Percentiles rank a stretch among this genome's conserved stretches.
phyloP scores from a whole-genome alignment of 2,797 vertebrate species.

The Myotis pilosus region DNA sequence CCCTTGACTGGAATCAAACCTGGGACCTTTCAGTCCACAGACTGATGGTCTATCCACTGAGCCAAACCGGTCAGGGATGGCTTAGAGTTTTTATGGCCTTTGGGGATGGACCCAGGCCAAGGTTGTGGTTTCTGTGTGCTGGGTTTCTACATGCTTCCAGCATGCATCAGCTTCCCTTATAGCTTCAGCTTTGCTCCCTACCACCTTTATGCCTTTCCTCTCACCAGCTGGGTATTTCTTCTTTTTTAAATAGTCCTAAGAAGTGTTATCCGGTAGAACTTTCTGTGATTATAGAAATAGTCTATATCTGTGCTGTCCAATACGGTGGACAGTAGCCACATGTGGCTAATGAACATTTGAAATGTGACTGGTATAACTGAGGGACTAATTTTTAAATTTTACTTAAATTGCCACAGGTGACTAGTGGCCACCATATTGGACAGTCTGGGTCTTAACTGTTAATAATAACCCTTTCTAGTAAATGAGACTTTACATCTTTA shows the following conservation, averaged over 20 bases:
- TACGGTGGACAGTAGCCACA: not conserved
- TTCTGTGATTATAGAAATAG: not conserved
- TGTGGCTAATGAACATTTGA: not conserved
- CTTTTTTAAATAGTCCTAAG: not conserved
- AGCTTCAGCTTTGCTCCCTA: not conserved
- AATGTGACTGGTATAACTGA: not conserved
- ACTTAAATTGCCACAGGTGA: not conserved
- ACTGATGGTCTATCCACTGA: too few relatives aligned
- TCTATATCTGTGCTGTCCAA: not conserved
- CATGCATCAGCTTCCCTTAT: not conserved
- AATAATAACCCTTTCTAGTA: not conserved
- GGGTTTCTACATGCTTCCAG: slow-evolving; percentile 13
- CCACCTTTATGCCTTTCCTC: not conserved
- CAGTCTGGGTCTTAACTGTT: not conserved
- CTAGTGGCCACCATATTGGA: not conserved
- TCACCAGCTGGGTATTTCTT: not conserved
- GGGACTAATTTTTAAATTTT: not conserved
- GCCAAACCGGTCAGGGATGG: not conserved
- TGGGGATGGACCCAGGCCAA: slow-evolving; percentile 16
- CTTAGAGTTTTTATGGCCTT: slow-evolving; percentile 52
- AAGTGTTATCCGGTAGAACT: not conserved
- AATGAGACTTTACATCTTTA: not conserved
- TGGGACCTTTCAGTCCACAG: too few relatives aligned
- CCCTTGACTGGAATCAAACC: too few relatives aligned
- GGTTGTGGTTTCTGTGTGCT: not conserved